phyloP scores from a whole-genome alignment of 1,140 invertebrate species.

The Telenomus remus region DNA sequence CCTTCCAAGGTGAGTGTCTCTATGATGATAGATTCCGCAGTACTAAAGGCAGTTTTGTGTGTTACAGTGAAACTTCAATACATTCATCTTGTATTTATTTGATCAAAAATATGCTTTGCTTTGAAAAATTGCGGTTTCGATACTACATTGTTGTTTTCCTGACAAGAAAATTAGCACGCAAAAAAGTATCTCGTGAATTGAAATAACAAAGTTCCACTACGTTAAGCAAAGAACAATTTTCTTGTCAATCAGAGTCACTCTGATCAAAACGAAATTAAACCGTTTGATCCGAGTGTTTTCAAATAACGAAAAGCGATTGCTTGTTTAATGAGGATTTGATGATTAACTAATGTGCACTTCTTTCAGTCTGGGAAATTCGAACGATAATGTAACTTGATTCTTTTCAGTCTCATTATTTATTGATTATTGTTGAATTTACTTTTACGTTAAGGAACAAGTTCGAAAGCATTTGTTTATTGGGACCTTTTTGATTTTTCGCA shows the following conservation, averaged over 20 bases:
- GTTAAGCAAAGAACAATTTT: constrained; percentile 3
- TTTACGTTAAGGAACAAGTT: constrained; percentile 18
- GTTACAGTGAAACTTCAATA: constrained; percentile 75
- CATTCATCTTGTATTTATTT: constrained; percentile 32
- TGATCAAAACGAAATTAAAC: too few species aligned
- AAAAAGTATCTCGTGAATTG: not conserved
- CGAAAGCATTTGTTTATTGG: not conserved
- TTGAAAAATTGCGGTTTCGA: constrained; percentile 19
- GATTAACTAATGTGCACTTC: constrained; percentile 63
- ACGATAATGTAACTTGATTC: constrained; percentile 36
- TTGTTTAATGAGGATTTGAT: constrained; percentile 9
- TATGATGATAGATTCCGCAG: constrained; percentile 13
- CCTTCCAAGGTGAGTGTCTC: constrained; percentile 80
- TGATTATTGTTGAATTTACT: constrained; percentile 7
- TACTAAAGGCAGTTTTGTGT: constrained; percentile 66
- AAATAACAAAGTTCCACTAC: too few species aligned
- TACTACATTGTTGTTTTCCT: constrained; percentile 5
- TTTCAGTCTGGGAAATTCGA: constrained; percentile 65
- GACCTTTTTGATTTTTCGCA: not conserved
- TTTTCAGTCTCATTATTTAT: constrained; percentile 62
- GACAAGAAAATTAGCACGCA: constrained; percentile 9
- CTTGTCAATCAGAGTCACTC: constrained; percentile 4
- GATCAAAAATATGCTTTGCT: constrained; percentile 20
- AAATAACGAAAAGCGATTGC: not conserved
- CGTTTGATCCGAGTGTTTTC: too few species aligned